These are phyloP conservation scores for Acrocephalus scirpaceus DNA, from an alignment of 2,797 vertebrate genomes.

Conservation along the genomic window DNA sequence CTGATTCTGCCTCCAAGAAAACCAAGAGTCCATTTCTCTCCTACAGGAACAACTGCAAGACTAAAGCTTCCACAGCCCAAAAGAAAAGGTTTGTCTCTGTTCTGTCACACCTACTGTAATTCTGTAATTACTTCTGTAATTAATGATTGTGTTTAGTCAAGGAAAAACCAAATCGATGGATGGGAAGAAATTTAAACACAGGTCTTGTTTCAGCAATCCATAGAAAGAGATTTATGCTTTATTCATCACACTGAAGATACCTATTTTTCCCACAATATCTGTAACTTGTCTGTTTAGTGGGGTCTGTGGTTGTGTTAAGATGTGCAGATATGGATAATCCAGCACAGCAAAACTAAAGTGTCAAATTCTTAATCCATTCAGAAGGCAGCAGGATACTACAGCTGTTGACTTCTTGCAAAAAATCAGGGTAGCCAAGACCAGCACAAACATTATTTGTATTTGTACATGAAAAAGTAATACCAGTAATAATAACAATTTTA, in stretches of 20 bases:
- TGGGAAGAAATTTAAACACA: slow-evolving; percentile 8
- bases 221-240: not conserved
- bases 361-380: not conserved
- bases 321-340: not conserved
- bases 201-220: not conserved
- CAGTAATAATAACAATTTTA: not conserved
- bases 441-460: not conserved
- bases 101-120: slow-evolving; percentile 27
- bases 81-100: slow-evolving; percentile 38
- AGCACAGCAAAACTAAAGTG: not conserved
- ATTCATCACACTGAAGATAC: not conserved
- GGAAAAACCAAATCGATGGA: not conserved
- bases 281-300: not conserved
- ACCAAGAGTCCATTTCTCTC: not conserved
- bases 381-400: not conserved
- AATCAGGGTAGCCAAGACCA: not conserved
- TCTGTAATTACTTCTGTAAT: not conserved
- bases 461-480: not conserved
- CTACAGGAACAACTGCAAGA: not conserved
- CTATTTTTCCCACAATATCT: not conserved
- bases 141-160: not conserved
- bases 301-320: not conserved
- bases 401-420: not conserved
- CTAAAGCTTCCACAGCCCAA: slow-evolving; percentile 12
- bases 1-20: not conserved